Conservation (phyloP, 1,140 invertebrate species). For the Trypoxylus dichotomus region DNA sequence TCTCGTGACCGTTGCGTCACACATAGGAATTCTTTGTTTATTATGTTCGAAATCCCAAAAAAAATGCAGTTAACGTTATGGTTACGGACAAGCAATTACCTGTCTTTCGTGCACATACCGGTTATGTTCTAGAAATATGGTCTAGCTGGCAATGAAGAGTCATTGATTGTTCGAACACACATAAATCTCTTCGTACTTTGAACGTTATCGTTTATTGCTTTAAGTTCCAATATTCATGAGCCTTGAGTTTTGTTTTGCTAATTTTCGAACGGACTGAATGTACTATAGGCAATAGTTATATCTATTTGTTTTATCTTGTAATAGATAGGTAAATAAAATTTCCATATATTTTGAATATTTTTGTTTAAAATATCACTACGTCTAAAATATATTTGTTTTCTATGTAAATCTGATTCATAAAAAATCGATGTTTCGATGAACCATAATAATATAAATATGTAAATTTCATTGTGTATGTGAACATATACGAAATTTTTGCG, state of each 20-base stretch:
- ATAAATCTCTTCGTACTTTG: too few relatives aligned
- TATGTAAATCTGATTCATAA: background rate
- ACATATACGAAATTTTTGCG: too few relatives aligned
- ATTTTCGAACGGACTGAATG: too few relatives aligned
- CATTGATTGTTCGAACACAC: background rate
- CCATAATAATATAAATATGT: too few relatives aligned
- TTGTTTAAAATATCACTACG: background rate
- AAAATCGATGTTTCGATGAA: too few relatives aligned
- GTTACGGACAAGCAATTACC: background rate
- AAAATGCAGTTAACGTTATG: background rate
- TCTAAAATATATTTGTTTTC: too few relatives aligned
- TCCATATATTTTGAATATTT: background rate
- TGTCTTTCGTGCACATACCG: background rate
- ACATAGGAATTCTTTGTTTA: background rate
- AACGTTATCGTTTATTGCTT: too few relatives aligned
- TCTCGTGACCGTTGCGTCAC: slow-evolving; percentile 8
- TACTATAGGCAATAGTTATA: too few relatives aligned
- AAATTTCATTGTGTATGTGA: too few relatives aligned
- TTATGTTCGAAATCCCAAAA: background rate
- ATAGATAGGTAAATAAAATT: background rate
- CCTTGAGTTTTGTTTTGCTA: too few relatives aligned
- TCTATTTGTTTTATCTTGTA: background rate
- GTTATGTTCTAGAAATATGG: background rate
- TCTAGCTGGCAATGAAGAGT: background rate
- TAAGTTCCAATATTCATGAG: too few relatives aligned